A percentile compares a stretch with the other conserved stretches of the same genome.
Evolutionary conservation across 1,140 invertebrate species (phyloP).

Genomic region (Lysiphlebus fabarum): DNA sequence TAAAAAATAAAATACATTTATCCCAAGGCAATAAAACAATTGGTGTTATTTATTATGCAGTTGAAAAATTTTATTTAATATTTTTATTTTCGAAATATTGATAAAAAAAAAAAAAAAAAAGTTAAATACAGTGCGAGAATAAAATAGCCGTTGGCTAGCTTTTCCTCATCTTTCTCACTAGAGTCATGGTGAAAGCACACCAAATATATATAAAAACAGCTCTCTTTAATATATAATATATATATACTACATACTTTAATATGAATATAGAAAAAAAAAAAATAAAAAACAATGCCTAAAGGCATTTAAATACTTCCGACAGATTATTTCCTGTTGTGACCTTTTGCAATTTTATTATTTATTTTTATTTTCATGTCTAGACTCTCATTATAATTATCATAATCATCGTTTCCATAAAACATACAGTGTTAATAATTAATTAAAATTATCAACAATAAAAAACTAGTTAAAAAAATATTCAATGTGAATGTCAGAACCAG

Average conservation of each 20-base stretch:
- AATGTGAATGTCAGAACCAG: too few relatives aligned
- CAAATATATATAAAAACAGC: background rate
- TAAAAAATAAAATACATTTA: too few relatives aligned
- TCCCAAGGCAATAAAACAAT: constrained; percentile 19
- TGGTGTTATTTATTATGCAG: constrained; percentile 16
- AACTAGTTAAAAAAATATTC: too few relatives aligned
- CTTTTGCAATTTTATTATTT: background rate
- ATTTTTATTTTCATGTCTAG: background rate
- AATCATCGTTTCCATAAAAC: too few relatives aligned
- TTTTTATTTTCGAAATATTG: background rate
- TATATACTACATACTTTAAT: background rate
- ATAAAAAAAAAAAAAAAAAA: too few relatives aligned
- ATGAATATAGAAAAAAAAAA: background rate
- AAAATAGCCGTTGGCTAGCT: constrained; percentile 39
- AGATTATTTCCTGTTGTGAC: background rate
- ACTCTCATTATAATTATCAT: background rate
- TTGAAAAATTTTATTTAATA: constrained; percentile 4
- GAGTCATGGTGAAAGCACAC: constrained; percentile 39
- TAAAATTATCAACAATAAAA: too few relatives aligned
- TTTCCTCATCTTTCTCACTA: constrained; percentile 28
- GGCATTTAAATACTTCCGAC: constrained; percentile 13
- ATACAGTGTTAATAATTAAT: too few relatives aligned
- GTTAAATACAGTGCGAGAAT: background rate
- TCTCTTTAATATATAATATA: too few relatives aligned
- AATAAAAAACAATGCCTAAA: too few relatives aligned